Evolutionary conservation across 1,140 invertebrate species (phyloP).

Genomic region (Lucilia sericata): DNA sequence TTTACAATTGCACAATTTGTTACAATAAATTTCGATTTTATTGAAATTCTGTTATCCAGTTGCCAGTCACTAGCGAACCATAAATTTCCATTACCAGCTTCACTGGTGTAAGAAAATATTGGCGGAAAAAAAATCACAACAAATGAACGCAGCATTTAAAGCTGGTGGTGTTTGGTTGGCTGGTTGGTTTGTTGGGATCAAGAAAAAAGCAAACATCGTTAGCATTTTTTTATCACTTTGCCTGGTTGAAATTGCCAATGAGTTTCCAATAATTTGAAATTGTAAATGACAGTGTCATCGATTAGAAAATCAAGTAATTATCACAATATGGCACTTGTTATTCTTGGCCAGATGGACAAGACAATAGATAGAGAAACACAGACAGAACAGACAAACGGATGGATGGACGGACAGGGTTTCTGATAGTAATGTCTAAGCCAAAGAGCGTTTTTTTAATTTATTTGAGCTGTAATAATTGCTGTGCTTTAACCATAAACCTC

Average conservation of each 20-base stretch:
- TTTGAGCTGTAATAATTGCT: not conserved
- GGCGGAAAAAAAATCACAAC: not conserved
- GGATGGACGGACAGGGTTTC: too few relatives aligned
- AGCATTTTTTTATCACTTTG: not conserved
- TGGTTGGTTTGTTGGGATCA: not conserved
- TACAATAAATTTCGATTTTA: conserved; percentile 18
- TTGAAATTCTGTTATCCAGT: conserved; percentile 2
- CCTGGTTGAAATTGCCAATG: conserved; percentile 30
- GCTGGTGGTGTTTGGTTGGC: not conserved
- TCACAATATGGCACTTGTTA: conserved; percentile 44
- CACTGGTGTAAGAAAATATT: not conserved
- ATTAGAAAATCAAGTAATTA: conserved; percentile 44
- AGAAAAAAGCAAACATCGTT: not conserved
- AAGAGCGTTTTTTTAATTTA: not conserved
- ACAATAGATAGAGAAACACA: not conserved
- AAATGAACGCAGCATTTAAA: not conserved
- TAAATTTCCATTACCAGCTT: conserved; percentile 12
- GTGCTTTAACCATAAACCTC: not conserved
- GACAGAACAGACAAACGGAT: too few relatives aligned
- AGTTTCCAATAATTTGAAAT: conserved; percentile 39
- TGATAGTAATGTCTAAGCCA: not conserved
- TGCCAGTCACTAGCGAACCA: not conserved
- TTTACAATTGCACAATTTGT: not conserved
- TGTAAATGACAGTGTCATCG: conserved; percentile 43
- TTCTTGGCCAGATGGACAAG: not conserved